Conservation (phyloP, 2,888 invertebrate genomes). For the Seira ritae region DNA sequence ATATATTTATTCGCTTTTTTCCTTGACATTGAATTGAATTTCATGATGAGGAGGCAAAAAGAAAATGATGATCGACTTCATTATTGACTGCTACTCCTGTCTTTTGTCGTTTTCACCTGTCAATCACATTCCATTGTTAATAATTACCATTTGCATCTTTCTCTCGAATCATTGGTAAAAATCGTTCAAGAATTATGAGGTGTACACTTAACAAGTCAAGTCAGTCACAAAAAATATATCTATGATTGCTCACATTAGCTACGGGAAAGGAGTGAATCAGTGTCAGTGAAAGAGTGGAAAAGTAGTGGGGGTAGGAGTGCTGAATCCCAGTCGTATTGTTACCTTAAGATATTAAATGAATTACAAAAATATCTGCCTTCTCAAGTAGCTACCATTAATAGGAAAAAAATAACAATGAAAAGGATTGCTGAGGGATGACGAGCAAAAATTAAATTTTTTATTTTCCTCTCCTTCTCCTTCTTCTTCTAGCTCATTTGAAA, state of each 20-base stretch:
- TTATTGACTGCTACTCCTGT: conserved; percentile 28
- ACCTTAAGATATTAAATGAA: conserved; percentile 5
- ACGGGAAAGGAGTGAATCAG: conserved; percentile 20
- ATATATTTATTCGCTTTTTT: conserved; percentile 9
- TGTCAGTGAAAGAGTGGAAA: conserved; percentile 14
- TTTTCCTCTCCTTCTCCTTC: not conserved
- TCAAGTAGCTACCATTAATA: conserved; percentile 34
- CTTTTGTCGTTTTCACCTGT: conserved; percentile 62
- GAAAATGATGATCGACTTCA: conserved; percentile 43
- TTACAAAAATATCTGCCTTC: conserved; percentile 17
- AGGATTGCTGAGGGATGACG: conserved; percentile 51
- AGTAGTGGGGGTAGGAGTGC: conserved; percentile 29
- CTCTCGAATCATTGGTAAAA: conserved; percentile 53
- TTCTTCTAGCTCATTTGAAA: conserved; percentile 41
- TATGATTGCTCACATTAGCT: conserved; percentile 19
- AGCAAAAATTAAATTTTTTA: conserved; percentile 59
- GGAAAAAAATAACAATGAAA: conserved; percentile 24
- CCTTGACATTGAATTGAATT: conserved; percentile 29
- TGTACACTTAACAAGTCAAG: conserved; percentile 60
- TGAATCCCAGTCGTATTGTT: conserved; percentile 18
- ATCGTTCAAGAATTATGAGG: conserved; percentile 56
- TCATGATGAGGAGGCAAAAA: not conserved
- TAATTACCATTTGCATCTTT: conserved; percentile 59
- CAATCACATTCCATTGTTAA: conserved; percentile 66
- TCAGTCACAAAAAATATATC: conserved; percentile 29